A percentile compares a stretch with the other conserved stretches of the same genome.
phyloP scores from a whole-genome alignment of 2,888 invertebrate species.

The Trissolcus brochymenae region DNA sequence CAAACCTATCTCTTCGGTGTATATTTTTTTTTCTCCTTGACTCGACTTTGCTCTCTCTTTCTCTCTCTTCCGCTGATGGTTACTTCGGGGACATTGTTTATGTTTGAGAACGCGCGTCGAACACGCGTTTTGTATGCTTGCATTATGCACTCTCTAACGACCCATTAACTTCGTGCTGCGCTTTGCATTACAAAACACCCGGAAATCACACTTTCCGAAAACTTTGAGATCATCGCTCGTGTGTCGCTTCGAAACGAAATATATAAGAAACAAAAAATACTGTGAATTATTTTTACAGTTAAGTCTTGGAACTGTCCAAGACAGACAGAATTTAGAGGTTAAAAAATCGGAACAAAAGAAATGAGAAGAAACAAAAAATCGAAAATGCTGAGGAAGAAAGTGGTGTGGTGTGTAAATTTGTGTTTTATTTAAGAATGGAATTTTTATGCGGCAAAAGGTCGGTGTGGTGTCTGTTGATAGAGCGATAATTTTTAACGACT shows the following conservation, averaged over 20 bases:
- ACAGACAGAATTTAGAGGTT: no score
- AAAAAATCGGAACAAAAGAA: no score
- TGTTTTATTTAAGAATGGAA: no score
- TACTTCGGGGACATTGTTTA: constrained; percentile 38
- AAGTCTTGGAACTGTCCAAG: no score
- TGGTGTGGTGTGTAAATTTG: no score
- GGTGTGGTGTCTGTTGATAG: no score
- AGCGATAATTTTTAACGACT: no score
- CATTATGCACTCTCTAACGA: constrained; percentile 36
- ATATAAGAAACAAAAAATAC: constrained; percentile 4
- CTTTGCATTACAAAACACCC: constrained; percentile 1
- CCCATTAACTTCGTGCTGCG: constrained; percentile 20
- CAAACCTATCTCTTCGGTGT: neutral
- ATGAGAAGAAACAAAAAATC: no score
- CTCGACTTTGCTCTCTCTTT: neutral
- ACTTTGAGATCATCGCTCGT: no score
- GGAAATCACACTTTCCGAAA: neutral
- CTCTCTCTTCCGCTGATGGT: neutral
- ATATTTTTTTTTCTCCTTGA: constrained; percentile 1
- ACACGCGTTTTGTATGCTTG: constrained; percentile 20
- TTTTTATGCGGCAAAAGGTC: no score
- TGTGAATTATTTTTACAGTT: neutral
- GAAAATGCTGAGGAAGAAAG: no score
- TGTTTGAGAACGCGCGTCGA: constrained; percentile 12
- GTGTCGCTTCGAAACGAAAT: no score